Conservation (phyloP, 1,140 invertebrate species). For the Pseudomyrmex pallidus region DNA sequence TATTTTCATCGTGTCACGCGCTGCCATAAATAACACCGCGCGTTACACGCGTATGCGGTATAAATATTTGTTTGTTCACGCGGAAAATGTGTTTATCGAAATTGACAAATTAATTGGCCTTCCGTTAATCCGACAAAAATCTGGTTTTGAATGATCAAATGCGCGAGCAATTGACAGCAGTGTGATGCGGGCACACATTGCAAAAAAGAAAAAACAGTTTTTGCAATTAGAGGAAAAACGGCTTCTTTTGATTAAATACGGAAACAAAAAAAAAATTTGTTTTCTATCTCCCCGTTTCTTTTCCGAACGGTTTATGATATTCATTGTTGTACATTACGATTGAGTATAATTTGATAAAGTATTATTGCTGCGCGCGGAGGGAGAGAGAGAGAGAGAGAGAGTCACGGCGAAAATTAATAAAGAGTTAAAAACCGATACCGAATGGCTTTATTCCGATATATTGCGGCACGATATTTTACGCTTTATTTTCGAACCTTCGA, state of each 20-base stretch:
- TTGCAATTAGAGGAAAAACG: conserved; percentile 1
- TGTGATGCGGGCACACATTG: neutral
- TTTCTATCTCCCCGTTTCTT: neutral
- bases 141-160: conserved; percentile 46
- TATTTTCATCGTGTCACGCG: conserved; percentile 50
- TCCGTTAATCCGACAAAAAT: conserved; percentile 54
- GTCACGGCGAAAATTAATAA: neutral
- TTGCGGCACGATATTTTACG: conserved; percentile 2
- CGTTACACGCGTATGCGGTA: conserved; percentile 20
- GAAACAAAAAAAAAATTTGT: neutral
- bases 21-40: conserved; percentile 50
- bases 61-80: conserved; percentile 54
- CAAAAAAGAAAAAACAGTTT: conserved; percentile 33
- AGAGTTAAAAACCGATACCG: neutral
- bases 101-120: conserved; percentile 57
- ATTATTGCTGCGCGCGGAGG: neutral
- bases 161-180: conserved; percentile 35
- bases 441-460: neutral
- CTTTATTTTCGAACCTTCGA: neutral
- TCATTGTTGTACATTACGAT: neutral
- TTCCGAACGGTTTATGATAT: neutral
- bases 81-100: conserved; percentile 54
- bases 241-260: neutral
- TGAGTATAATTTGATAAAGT: neutral
- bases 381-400: too few species aligned